Conservation (phyloP, 2,113 vertebrate genomes). For the Tenebrosternarchus preto region DNA sequence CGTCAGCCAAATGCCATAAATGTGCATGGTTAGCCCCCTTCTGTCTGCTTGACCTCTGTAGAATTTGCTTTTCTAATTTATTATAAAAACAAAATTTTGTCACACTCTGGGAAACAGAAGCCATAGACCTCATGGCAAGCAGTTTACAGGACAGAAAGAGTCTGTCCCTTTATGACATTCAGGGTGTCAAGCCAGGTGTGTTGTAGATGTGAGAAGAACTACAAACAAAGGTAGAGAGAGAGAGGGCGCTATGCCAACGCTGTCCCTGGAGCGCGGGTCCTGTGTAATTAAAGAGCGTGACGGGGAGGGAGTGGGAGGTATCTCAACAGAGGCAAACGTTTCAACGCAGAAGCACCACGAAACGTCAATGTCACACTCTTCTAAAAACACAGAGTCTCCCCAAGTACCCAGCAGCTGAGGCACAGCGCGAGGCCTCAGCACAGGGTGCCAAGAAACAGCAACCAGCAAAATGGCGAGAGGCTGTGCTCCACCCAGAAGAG, state of each 20-base stretch:
- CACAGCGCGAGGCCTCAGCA: slow-evolving; percentile 4
- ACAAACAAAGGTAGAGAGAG: background rate
- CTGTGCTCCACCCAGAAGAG: background rate
- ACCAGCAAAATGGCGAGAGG: background rate
- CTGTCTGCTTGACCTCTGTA: background rate
- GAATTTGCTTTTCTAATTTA: background rate
- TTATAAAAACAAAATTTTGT: too few relatives aligned
- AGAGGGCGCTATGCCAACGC: slow-evolving; percentile 56
- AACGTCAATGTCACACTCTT: slow-evolving; percentile 40
- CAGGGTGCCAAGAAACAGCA: background rate
- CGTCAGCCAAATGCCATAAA: too few relatives aligned
- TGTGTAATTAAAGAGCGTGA: slow-evolving; percentile 72
- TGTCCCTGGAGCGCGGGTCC: slow-evolving; percentile 60
- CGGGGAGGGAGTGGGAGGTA: slow-evolving; percentile 51
- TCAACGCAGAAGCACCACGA: background rate
- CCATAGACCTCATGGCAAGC: too few relatives aligned
- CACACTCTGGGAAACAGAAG: background rate
- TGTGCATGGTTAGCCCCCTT: slow-evolving; percentile 26
- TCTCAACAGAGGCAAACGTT: background rate
- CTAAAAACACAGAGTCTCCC: slow-evolving; percentile 40
- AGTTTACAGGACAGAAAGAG: too few relatives aligned
- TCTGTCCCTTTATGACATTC: too few relatives aligned
- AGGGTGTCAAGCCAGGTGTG: background rate
- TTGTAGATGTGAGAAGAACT: background rate
- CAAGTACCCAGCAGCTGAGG: slow-evolving; percentile 19